Conservation (phyloP, 2,888 invertebrate species). For the Disparrhopalites patrizii region DNA sequence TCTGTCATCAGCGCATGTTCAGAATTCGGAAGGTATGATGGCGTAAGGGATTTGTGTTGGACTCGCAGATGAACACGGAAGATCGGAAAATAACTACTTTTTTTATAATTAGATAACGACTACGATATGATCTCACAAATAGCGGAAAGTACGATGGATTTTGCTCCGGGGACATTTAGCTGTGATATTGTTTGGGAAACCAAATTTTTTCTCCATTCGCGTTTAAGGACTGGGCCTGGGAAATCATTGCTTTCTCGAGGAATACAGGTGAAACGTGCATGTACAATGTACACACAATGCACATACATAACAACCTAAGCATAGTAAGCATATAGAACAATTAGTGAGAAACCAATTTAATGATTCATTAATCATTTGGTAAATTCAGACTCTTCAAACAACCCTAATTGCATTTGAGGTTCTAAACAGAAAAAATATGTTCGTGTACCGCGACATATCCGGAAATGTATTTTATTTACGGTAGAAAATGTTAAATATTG, state of each 20-base stretch:
- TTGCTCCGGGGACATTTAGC: conserved; percentile 62
- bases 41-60: background rate
- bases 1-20: background rate
- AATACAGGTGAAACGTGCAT: conserved; percentile 50
- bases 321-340: too few relatives aligned
- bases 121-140: conserved; percentile 1
- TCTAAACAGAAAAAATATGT: conserved; percentile 69
- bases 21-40: background rate
- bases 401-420: conserved; percentile 68
- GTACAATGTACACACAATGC: background rate
- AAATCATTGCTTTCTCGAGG: conserved; percentile 61
- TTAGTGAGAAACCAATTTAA: background rate
- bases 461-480: conserved; percentile 62
- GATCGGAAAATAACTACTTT: background rate
- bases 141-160: conserved; percentile 19
- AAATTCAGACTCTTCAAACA: conserved; percentile 59
- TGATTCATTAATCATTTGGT: background rate
- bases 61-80: background rate
- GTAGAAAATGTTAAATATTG: too few relatives aligned
- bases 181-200: conserved; percentile 71
- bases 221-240: conserved; percentile 63
- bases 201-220: conserved; percentile 65
- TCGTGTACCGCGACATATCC: conserved; percentile 65
- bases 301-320: too few relatives aligned
- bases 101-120: conserved; percentile 1